Evolutionary conservation across 92 coral and sea anemone species (phyloP), one percentile per base, ranked within the genome.

Genomic region (Palythoa caribaeorum): DNA sequence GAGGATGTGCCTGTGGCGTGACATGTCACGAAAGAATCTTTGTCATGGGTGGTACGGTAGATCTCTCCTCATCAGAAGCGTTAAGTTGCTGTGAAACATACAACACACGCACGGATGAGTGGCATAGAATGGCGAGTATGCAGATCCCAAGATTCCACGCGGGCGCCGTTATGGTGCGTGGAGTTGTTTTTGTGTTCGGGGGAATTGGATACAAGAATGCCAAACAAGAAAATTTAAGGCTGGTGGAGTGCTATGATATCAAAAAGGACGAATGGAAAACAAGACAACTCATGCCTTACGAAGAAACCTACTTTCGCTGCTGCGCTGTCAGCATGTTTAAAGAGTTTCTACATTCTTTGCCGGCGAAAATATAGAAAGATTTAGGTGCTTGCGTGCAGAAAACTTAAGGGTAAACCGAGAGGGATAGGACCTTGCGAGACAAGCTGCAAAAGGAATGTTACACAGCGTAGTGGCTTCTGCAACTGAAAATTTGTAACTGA

Each of bases 31-130:
- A 90, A 14, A 91, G 84, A 79, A 93, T 94, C 63, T 94, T 88
- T 80, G 76, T 94, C 63, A 91, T 93, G 87, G 98, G 98, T 19
- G 98, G 98, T 19, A 94, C 98, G 13, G 98, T 93, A 5, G 98
- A 94, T 73, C 93, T 94, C 47, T 94, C 92, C 77, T 93, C 96
- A 44, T 86, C 90, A 50, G 88, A 93, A 35, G 95, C 96, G 36
- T 87, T 90, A 39, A 80, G 89, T 8, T 80, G 92, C 16, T 91
- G 95, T 48, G 98, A 94, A 79, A 71, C 89, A 50, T 94, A 92
- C 89, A 94, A 94, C 86, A 72, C 86, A 14, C 70, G 83, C 68
- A 50, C 78, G 48, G 85, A 94, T 79, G 96, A 94, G 73, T 94
- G 98, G 98, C 92, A 91, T 51, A 74, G 79, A 12, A 91, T 94